Base-by-base conservation (phyloP, 1,140 invertebrate species). In the Drosophila fuyamai region DNA sequence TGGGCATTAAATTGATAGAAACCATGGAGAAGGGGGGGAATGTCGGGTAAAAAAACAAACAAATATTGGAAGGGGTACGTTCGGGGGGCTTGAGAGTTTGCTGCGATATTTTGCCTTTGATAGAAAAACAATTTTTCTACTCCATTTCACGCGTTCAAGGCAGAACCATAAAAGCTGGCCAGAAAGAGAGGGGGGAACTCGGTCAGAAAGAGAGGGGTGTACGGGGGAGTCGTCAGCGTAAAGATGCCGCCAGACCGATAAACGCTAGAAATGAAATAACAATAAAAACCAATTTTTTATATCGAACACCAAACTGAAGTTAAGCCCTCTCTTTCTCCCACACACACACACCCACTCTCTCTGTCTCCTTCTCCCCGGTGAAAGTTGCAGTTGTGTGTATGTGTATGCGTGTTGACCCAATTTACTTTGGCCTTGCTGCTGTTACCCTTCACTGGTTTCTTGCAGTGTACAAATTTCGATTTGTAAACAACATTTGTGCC, bases 71-170 rank as follows among this genome's bases (percentile, higher is more conserved):
- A 51, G 8, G 48, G 48, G 48, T 51, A 35, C 29, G 16, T 35
- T 51, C 4, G 13, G 44, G 54, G 43, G 29, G 51, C n/a, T 54
- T 73, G 76, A 71, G 67, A 71, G 67, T 71, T 53, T 55, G 77
- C 83, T 76, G 79, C 83, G 82, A 86, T 86, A 79, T 88, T 88
- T 86, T 77, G 84, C 76, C 68, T 89, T 83, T 88, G 84, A 88
- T 88, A 89, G 80, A 88, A 89, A 89, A 88, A 88, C 84, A 89
- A 88, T 88, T 88, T 88, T 88, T 88, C 84, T 88, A 88, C 84
- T 88, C 84, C 84, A 88, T 88, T 88, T 88, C 84, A 84, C 84
- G 84, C 80, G 76, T 88, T 88, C 84, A 88, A 88, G 84, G 84
- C 84, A 83, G 63, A 57, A 40, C 56, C 67, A 56, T 68, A 56